A percentile compares a stretch with the other conserved stretches of the same genome.
Evolutionary conservation across 2,888 invertebrate species (phyloP).

Genomic region (Eilema griseolum): DNA sequence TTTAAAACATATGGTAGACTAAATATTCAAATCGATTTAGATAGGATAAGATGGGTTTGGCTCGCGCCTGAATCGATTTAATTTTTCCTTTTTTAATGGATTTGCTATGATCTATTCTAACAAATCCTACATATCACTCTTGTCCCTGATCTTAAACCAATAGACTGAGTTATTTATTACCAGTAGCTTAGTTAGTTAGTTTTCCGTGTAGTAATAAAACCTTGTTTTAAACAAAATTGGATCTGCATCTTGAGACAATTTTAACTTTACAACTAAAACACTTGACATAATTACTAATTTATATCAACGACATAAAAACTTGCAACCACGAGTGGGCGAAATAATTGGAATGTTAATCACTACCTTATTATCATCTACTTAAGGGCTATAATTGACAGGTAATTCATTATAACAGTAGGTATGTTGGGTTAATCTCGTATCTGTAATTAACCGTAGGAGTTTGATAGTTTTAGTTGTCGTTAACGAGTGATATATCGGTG

Average conservation of each 20-base stretch:
- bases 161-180: background rate
- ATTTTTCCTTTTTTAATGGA: too few relatives aligned
- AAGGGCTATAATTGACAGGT: conserved; percentile 60
- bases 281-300: conserved; percentile 75
- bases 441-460: conserved; percentile 52
- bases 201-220: background rate
- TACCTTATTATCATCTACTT: conserved; percentile 54
- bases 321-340: conserved; percentile 66
- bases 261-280: conserved; percentile 53
- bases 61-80: too few relatives aligned
- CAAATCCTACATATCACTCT: too few relatives aligned
- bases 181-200: background rate
- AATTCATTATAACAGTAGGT: conserved; percentile 38
- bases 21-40: too few relatives aligned
- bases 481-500: conserved; percentile 44
- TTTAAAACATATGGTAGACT: too few relatives aligned
- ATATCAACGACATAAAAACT: conserved; percentile 73
- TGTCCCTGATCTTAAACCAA: background rate
- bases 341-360: conserved; percentile 57
- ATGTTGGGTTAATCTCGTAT: conserved; percentile 47
- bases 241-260: background rate
- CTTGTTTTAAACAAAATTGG: background rate
- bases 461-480: conserved; percentile 43
- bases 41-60: too few relatives aligned
- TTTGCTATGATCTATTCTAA: too few relatives aligned